Base-by-base conservation (phyloP, 2,113 vertebrate species). In the Camelus bactrianus region DNA sequence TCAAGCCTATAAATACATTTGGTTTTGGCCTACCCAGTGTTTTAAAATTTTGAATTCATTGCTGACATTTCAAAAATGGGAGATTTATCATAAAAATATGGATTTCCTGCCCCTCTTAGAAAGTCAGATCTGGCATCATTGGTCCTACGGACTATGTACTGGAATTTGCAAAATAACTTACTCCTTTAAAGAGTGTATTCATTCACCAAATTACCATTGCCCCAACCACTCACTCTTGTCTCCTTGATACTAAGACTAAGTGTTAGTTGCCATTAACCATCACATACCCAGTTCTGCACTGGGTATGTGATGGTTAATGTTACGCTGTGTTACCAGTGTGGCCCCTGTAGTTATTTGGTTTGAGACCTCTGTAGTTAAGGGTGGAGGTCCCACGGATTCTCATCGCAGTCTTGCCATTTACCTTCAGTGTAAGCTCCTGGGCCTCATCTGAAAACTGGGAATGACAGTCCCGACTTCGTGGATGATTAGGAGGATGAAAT, bases 31-130 rank as follows among this genome's bases (percentile, higher is more conserved):
- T 73, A 20, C 7, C 12, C 5, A 26, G 13, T n/a, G 64, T 93
- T 69, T 42, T 52, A 82, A 90, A 91, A 10, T 52, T 84, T 72
- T 77, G 46, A 46, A 70, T 93, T 69, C 89, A 72, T 73, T 75
- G n/a, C 69, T 89, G 48, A 24, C 38, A 64, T 95, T 95, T 97
- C 73, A 95, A 58, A 93, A 90, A 64, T 54, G 24, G 70, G 65
- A 48, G 6, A 35, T 17, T 90, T 94, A 81, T 80, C 50, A 10
- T 95, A 73, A 91, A 93, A 94, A 56, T 87, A 42, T 8, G 3
- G 15, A 81, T 76, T 64, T 89, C n/a, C 24, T 69, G 1, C 35
- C 17, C 10, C 4, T 90, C 19, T 82, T 62, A 30, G 67, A 85
- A 93, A 91, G 80, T 84, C 69, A 87, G 48, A n/a, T 79, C 16